These are phyloP conservation scores for Thera britannica DNA, from an alignment of 2,888 invertebrate genomes.

Conservation along the genomic window DNA sequence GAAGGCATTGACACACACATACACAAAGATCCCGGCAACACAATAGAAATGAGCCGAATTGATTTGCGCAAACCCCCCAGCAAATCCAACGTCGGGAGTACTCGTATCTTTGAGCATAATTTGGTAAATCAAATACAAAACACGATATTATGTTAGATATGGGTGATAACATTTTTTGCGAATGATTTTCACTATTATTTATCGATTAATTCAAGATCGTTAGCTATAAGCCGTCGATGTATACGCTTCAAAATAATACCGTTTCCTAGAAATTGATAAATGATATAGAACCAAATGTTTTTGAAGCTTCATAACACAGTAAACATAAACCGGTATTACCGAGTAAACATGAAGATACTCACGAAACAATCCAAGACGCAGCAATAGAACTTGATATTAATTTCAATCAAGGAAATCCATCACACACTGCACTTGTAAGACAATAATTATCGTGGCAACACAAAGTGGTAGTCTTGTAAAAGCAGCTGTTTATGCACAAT, in stretches of 20 bases:
- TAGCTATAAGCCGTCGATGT: background rate
- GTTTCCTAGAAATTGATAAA: conserved; percentile 31
- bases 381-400: conserved; percentile 59
- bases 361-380: conserved; percentile 61
- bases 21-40: conserved; percentile 49
- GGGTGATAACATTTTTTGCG: conserved; percentile 12
- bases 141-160: conserved; percentile 17
- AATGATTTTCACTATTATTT: background rate
- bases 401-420: conserved; percentile 74
- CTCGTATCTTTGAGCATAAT: conserved; percentile 22
- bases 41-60: conserved; percentile 51
- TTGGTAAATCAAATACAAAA: conserved; percentile 38
- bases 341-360: conserved; percentile 57
- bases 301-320: conserved; percentile 38
- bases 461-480: conserved; percentile 42
- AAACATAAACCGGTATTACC: conserved; percentile 51
- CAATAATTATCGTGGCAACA: conserved; percentile 56
- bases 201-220: background rate
- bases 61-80: conserved; percentile 49
- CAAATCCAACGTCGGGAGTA: conserved; percentile 23
- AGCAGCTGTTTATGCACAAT: conserved; percentile 69
- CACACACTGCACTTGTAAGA: conserved; percentile 67
- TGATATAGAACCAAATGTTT: conserved; percentile 19
- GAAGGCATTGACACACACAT: conserved; percentile 54
- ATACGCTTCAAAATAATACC: background rate